These are phyloP conservation scores for Orthosia gracilis DNA, from an alignment of 2,888 invertebrate species.

Conservation along the genomic window DNA sequence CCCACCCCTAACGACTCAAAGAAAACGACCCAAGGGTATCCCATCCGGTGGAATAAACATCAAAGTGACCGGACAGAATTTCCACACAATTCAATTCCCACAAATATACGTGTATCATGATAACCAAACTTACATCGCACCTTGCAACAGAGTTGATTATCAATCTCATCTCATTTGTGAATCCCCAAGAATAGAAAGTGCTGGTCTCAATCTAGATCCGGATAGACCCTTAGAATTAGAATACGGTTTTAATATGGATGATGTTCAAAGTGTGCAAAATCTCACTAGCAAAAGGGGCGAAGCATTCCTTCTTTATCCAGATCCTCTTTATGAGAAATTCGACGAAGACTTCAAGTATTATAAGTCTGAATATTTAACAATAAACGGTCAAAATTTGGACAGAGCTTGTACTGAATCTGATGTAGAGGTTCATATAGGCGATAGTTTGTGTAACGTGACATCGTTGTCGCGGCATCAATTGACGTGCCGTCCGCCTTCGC, in stretches of 20 bases:
- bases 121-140: slow-evolving; percentile 93
- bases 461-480: slow-evolving; percentile 97
- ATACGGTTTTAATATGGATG: slow-evolving; percentile 99
- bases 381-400: slow-evolving; percentile 97
- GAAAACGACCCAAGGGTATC: slow-evolving; percentile 96
- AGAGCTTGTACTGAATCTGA: slow-evolving; percentile 97
- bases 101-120: slow-evolving; percentile 98
- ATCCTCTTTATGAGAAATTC: slow-evolving; percentile 97
- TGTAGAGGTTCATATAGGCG: slow-evolving; percentile 97
- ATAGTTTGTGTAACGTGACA: slow-evolving; percentile 98
- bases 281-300: slow-evolving; percentile 93
- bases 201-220: slow-evolving; percentile 93
- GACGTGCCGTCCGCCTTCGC: slow-evolving; percentile 97
- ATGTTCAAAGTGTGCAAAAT: slow-evolving; percentile 96
- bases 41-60: slow-evolving; percentile 98
- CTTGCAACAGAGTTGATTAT: slow-evolving; percentile 93
- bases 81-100: slow-evolving; percentile 97
- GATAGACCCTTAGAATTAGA: slow-evolving; percentile 96
- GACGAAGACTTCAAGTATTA: slow-evolving; percentile 98
- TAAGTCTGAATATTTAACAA: slow-evolving; percentile 98
- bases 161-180: slow-evolving; percentile 96
- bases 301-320: slow-evolving; percentile 96
- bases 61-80: slow-evolving; percentile 96
- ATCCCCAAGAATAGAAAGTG: slow-evolving; percentile 95
- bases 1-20: slow-evolving; percentile 90